Evolutionary conservation across 2,797 vertebrate species (phyloP).

Genomic region (Spatula versicolor): DNA sequence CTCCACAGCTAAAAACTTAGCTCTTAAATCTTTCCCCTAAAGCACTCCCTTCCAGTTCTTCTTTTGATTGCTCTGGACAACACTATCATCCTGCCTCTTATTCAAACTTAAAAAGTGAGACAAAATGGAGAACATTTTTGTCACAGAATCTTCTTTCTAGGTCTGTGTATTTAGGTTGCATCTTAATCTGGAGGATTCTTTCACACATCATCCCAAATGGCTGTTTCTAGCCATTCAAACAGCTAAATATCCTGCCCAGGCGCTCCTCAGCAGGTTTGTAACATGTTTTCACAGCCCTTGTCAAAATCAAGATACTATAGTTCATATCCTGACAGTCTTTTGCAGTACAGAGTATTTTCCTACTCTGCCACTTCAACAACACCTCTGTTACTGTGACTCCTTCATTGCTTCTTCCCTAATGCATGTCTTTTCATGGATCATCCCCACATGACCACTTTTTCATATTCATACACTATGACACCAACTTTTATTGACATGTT

Average conservation of each 20-base stretch:
- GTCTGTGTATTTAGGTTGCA: neutral
- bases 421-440: neutral
- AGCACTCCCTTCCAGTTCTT: neutral
- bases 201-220: neutral
- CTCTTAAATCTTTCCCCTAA: neutral
- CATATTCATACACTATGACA: neutral
- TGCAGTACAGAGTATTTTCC: neutral
- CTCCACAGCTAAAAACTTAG: neutral
- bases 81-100: neutral
- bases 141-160: neutral
- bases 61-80: conserved; percentile 16
- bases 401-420: neutral
- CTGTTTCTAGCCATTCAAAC: neutral
- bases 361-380: neutral
- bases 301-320: neutral
- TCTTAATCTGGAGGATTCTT: neutral
- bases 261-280: neutral
- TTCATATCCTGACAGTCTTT: neutral
- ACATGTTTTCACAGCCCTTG: neutral
- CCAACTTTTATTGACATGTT: neutral
- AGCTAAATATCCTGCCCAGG: neutral
- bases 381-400: neutral
- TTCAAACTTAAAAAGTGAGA: neutral
- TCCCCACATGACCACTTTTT: neutral
- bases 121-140: neutral